A percentile compares a stretch with the other conserved stretches of the same genome.
Evolutionary conservation across 2,797 vertebrate species (phyloP).

Genomic region (Rhinichthys osculus): DNA sequence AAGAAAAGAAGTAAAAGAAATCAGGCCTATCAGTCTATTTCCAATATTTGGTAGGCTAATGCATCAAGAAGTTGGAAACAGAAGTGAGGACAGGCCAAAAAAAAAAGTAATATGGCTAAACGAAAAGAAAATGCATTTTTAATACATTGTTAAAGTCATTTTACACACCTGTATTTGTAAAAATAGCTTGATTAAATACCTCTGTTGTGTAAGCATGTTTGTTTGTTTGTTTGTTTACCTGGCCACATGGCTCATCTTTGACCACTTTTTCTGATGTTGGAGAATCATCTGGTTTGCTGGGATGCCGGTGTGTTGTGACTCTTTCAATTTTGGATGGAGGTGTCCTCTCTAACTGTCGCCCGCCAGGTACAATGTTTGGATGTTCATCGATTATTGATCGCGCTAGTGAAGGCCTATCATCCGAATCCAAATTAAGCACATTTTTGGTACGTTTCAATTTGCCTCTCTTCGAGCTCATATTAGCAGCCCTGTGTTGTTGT

Average conservation of each 20-base stretch:
- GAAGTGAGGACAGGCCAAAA: not conserved
- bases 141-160: not conserved
- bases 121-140: not conserved
- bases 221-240: conserved; percentile 46
- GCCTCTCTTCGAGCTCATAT: conserved; percentile 29
- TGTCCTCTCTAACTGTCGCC: conserved; percentile 59
- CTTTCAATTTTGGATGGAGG: conserved; percentile 44
- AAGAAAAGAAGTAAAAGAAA: not conserved
- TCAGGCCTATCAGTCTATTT: not conserved
- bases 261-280: not conserved
- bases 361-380: conserved; percentile 48
- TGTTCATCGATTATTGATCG: not conserved
- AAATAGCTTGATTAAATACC: not conserved
- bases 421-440: conserved; percentile 15
- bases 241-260: conserved; percentile 4
- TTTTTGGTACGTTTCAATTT: conserved; percentile 22
- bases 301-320: too few relatives aligned
- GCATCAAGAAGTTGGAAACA: not conserved
- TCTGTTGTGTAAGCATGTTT: not conserved
- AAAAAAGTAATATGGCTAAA: not conserved
- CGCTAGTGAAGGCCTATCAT: not conserved
- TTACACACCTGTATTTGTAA: not conserved
- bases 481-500: not conserved
- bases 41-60: not conserved
- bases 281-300: not conserved